Evolutionary conservation across 2,888 invertebrate species (phyloP).

Genomic region (Ceriagrion tenellum): DNA sequence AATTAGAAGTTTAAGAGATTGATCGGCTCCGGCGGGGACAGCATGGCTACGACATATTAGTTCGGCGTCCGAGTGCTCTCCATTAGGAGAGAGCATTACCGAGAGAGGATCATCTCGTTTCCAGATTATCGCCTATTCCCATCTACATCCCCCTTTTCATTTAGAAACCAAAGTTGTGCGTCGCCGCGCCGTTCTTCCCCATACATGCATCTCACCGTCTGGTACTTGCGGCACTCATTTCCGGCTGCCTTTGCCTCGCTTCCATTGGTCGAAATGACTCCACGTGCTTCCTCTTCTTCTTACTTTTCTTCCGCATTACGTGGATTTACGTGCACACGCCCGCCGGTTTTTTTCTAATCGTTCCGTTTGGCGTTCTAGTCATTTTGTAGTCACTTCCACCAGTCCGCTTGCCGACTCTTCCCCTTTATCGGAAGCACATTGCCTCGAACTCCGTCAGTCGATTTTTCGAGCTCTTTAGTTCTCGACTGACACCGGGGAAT

Average conservation of each 20-base stretch:
- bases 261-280: not conserved
- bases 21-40: not conserved
- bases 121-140: slow-evolving; percentile 6
- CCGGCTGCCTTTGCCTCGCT: not conserved
- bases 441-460: too few relatives aligned
- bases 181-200: not conserved
- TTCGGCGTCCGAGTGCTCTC: not conserved
- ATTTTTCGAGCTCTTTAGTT: too few relatives aligned
- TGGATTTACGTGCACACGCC: not conserved
- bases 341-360: not conserved
- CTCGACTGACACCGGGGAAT: too few relatives aligned
- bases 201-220: not conserved
- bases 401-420: not conserved
- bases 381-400: too few relatives aligned
- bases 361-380: not conserved
- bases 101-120: not conserved
- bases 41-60: not conserved
- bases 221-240: not conserved
- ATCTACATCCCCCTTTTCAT: not conserved
- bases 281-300: not conserved
- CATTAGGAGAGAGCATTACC: not conserved
- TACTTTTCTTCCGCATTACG: not conserved
- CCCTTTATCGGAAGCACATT: not conserved
- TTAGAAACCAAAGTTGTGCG: not conserved
- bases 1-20: not conserved